These are phyloP conservation scores for Bothrops alternatus DNA, from an alignment of 2,797 vertebrate species.

Conservation along the genomic window DNA sequence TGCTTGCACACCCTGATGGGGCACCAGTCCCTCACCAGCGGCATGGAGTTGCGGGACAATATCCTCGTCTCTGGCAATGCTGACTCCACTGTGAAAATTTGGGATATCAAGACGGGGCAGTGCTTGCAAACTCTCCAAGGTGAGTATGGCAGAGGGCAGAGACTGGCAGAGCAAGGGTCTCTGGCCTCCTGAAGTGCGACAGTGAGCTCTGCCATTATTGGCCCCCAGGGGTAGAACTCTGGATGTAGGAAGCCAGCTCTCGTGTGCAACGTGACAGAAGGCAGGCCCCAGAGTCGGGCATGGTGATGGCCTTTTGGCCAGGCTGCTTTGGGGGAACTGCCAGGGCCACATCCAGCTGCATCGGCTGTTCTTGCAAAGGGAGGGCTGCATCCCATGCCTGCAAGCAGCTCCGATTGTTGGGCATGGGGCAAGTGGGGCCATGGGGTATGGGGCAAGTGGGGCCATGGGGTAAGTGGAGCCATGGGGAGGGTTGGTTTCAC, in stretches of 20 bases:
- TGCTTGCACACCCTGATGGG: constrained; percentile 68
- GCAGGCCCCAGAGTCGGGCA: background rate
- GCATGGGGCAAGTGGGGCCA: background rate
- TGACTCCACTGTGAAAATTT: constrained; percentile 68
- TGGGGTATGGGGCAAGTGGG: no score
- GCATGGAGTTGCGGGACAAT: constrained; percentile 67
- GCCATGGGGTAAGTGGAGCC: no score
- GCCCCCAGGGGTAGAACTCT: background rate
- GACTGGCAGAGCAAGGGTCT: no score
- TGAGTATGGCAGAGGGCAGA: background rate
- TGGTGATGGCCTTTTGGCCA: background rate
- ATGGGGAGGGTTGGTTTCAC: background rate
- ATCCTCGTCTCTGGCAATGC: constrained; percentile 66
- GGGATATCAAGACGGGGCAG: constrained; percentile 70
- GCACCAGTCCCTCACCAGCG: constrained; percentile 64
- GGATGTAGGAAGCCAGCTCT: background rate
- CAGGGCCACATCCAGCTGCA: background rate
- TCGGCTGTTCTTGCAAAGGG: background rate
- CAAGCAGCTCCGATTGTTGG: background rate
- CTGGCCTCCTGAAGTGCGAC: background rate
- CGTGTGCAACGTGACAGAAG: fast-evolving
- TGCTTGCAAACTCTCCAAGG: constrained; percentile 69
- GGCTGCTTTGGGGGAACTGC: background rate
- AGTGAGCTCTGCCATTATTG: background rate
- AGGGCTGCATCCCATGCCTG: background rate